These are phyloP conservation scores for Drosophila koepferae DNA, from an alignment of 2,888 invertebrate species.

Conservation along the genomic window DNA sequence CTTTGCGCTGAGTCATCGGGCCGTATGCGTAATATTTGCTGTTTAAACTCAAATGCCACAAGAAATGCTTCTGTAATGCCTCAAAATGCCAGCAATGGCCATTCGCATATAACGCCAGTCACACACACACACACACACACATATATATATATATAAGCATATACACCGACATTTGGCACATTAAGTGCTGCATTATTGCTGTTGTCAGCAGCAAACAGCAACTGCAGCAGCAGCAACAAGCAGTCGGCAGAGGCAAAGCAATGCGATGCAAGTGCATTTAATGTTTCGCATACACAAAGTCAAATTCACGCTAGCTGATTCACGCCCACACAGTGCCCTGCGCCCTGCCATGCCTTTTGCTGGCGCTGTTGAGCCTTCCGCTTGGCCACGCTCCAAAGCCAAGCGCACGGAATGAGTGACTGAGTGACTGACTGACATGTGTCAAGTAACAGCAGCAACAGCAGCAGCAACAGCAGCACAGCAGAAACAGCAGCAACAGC, in stretches of 20 bases:
- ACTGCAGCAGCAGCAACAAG: conserved; percentile 8
- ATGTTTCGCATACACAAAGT: conserved; percentile 48
- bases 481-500: conserved; percentile 47
- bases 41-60: conserved; percentile 38
- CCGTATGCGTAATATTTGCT: conserved; percentile 68
- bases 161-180: conserved; percentile 34
- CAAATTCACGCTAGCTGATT: conserved; percentile 47
- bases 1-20: conserved; percentile 11
- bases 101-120: conserved; percentile 31
- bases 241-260: conserved; percentile 10
- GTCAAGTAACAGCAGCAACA: conserved; percentile 73
- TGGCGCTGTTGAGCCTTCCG: conserved; percentile 37
- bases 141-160: too few species aligned
- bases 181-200: conserved; percentile 68
- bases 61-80: conserved; percentile 40
- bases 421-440: conserved; percentile 75
- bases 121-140: not conserved
- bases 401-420: conserved; percentile 48
- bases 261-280: conserved; percentile 50
- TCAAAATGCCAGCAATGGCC: conserved; percentile 50
- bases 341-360: not conserved
- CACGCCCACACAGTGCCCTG: conserved; percentile 14
- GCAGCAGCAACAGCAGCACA: conserved; percentile 48
- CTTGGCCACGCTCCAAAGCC: conserved; percentile 52
- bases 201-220: conserved; percentile 54